Percentiles rank a stretch among this genome's conserved stretches.
phyloP scores from a whole-genome alignment of 2,113 vertebrate species.

The Apaloderma vittatum region DNA sequence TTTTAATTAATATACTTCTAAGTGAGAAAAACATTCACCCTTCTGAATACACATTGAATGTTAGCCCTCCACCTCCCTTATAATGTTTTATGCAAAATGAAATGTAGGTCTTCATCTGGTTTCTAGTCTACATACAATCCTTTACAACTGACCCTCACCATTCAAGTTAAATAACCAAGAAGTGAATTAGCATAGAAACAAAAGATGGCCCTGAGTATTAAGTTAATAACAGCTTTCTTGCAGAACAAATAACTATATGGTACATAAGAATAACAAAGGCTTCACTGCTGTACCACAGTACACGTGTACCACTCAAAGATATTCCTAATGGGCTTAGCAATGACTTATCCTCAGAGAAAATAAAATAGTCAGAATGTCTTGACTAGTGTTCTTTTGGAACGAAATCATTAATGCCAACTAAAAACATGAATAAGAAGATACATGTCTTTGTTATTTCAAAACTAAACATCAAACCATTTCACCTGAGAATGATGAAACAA shows the following conservation, averaged over 20 bases:
- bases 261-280: background rate
- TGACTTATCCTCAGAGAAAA: constrained; percentile 2
- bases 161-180: background rate
- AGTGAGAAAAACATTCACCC: background rate
- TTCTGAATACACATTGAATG: background rate
- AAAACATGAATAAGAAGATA: background rate
- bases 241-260: background rate
- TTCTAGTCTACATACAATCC: background rate
- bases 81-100: background rate
- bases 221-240: background rate
- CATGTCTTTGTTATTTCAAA: background rate
- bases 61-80: background rate
- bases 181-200: background rate
- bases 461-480: constrained; percentile 23
- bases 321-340: background rate
- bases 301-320: background rate
- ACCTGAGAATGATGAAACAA: background rate
- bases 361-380: background rate
- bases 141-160: background rate
- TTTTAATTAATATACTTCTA: background rate
- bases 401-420: constrained; percentile 13
- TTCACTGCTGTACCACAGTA: background rate
- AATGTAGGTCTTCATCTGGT: background rate
- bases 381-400: background rate
- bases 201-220: background rate